Conservation (phyloP, 2,888 invertebrate species). For the Andrena praecox region DNA sequence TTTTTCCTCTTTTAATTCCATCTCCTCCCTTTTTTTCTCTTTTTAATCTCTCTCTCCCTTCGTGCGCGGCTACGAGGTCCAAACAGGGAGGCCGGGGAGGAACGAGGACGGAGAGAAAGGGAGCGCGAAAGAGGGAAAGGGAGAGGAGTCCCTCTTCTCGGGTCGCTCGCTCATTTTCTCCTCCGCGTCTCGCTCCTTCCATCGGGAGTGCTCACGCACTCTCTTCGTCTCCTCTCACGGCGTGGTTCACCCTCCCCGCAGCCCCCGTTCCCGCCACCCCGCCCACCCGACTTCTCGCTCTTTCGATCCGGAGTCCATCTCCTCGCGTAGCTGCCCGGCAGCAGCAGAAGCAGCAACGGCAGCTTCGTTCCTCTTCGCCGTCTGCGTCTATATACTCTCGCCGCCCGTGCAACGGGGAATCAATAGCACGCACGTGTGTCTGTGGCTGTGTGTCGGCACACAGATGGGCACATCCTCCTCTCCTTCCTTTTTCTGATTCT, state of each 20-base stretch:
- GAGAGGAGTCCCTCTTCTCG: conserved; percentile 41
- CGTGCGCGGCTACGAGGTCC: conserved; percentile 48
- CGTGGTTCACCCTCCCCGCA: conserved; percentile 26
- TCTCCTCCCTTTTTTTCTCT: conserved; percentile 76
- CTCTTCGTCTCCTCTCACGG: conserved; percentile 26
- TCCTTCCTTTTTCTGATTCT: conserved; percentile 22
- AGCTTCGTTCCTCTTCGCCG: conserved; percentile 66
- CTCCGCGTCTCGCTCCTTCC: conserved; percentile 55
- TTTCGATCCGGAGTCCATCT: conserved; percentile 69
- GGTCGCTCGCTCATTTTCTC: conserved; percentile 61
- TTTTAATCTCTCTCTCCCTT: conserved; percentile 80
- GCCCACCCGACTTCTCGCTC: conserved; percentile 57
- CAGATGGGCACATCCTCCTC: background rate
- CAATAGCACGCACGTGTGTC: conserved; percentile 60
- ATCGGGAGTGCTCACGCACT: conserved; percentile 50
- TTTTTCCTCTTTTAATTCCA: conserved; percentile 72
- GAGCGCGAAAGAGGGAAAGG: conserved; percentile 13
- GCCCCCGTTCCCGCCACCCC: conserved; percentile 18
- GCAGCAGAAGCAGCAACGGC: conserved; percentile 64
- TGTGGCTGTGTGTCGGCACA: conserved; percentile 26
- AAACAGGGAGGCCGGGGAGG: conserved; percentile 31
- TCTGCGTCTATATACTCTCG: conserved; percentile 54
- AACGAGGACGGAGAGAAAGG: background rate
- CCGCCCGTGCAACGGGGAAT: conserved; percentile 54
- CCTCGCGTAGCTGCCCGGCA: conserved; percentile 48